These are phyloP conservation scores for Natrix natrix DNA, from an alignment of 2,797 vertebrate genomes.

Conservation along the genomic window DNA sequence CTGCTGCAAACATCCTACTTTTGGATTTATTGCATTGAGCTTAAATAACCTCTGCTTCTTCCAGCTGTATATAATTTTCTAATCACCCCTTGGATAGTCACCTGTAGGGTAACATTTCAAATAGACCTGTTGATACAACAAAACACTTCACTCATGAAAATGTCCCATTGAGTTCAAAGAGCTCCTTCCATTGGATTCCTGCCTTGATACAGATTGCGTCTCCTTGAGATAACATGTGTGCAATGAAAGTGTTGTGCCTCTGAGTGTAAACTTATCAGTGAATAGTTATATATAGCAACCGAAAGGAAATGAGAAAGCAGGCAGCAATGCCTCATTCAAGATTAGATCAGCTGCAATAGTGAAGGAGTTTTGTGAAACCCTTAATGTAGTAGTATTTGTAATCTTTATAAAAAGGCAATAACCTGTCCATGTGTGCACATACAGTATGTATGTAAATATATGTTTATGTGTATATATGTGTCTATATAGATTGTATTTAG, in stretches of 20 bases:
- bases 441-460: not conserved
- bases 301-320: constrained; percentile 19
- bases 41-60: not conserved
- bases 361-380: not conserved
- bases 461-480: not conserved
- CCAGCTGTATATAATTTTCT: not conserved
- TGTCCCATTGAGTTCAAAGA: not conserved
- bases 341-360: not conserved
- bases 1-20: not conserved
- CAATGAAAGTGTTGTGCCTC: not conserved
- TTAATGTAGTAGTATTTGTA: not conserved
- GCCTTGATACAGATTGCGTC: not conserved
- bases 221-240: not conserved
- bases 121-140: not conserved
- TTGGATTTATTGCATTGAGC: not conserved
- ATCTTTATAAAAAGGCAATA: not conserved
- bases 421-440: not conserved
- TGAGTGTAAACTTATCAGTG: not conserved
- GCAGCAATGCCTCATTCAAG: not conserved
- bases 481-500: not conserved
- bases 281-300: not conserved
- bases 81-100: not conserved
- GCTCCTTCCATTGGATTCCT: not conserved
- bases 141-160: not conserved
- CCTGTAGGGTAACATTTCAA: not conserved